Evolutionary conservation across 23 tunicate genomes (phyloP), one percentile per base, ranked within the genome.

Genomic region (Ciona savignyi): DNA sequence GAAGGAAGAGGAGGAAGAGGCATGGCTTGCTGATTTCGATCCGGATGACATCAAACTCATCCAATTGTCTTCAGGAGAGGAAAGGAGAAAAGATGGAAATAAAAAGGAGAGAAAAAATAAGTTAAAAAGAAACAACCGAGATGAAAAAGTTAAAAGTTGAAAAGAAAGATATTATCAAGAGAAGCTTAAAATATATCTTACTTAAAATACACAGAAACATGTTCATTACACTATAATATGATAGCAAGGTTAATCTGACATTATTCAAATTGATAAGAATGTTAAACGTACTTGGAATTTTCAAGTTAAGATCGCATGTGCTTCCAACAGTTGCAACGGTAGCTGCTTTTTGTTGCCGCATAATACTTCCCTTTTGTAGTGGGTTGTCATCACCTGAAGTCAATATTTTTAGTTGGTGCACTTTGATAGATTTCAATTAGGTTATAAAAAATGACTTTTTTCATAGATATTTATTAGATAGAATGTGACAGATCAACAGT

Each of bases 251-350:
- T n/a, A n/a, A n/a, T n/a, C n/a, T n/a, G n/a, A n/a, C n/a, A n/a
- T n/a, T n/a, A n/a, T n/a, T n/a, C n/a, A n/a, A n/a, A n/a, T n/a
- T n/a, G n/a, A n/a, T n/a, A n/a, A n/a, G n/a, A n/a, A n/a, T n/a
- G n/a, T 49, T 49, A 25, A n/a, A 49, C 80, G 70, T 70, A 95
- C 99, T 86, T 80, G 99, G 99, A 23, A 95, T 95, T 68, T 81
- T 88, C 74, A 95, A 66, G 75, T 88, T 95, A 30, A 95, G 76
- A 66, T 95, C 99, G 73, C 99, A 95, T 20, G 99, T 88, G 75
- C 95, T 95, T 60, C 99, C 99, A 70, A 95, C 99, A 3, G 86
- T 77, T 6, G 99, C 99, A 2, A 80, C 80, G 11, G 90, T 64
- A 2, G 99, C 87, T 4, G 99, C 99, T 70, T 95, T 88, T 66